A percentile compares a stretch with the other conserved stretches of the same genome.
These are phyloP conservation scores for Spinibarbus caldwelli DNA, from an alignment of 2,797 vertebrate genomes.

Conservation along the genomic window DNA sequence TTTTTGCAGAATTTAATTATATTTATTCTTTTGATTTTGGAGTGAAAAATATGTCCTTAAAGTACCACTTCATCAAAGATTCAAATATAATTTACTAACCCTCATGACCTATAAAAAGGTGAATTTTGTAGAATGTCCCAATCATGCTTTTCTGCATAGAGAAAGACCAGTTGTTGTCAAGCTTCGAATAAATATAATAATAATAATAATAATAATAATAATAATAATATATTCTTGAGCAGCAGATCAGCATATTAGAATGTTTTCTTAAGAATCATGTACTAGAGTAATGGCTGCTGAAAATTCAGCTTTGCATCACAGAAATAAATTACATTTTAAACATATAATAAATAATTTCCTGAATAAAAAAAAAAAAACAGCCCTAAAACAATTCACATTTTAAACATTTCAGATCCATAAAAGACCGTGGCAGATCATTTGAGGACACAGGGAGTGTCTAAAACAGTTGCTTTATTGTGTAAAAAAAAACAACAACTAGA, in stretches of 20 bases:
- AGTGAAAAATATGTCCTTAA: not conserved
- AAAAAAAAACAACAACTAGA: conserved; percentile 19
- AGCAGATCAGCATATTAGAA: not conserved
- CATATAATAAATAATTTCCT: not conserved
- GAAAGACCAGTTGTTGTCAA: no score
- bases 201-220: not conserved
- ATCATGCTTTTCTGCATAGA: no score
- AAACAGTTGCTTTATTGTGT: conserved; percentile 49
- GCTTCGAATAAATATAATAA: not conserved
- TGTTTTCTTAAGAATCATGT: not conserved
- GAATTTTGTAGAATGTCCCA: no score
- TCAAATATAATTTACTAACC: not conserved
- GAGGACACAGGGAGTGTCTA: conserved; percentile 40
- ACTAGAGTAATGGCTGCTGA: not conserved
- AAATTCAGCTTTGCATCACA: not conserved
- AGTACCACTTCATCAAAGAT: not conserved
- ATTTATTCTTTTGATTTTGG: not conserved
- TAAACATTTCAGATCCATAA: not conserved
- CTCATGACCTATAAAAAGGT: no score
- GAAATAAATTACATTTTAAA: not conserved
- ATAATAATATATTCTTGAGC: not conserved
- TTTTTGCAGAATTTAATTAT: not conserved
- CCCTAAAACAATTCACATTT: not conserved
- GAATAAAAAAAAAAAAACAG: not conserved
- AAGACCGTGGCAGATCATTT: not conserved